Evolutionary conservation across 2,797 vertebrate genomes (phyloP), one percentile per base, ranked within the genome.

Genomic region (Eulemur coronatus): DNA sequence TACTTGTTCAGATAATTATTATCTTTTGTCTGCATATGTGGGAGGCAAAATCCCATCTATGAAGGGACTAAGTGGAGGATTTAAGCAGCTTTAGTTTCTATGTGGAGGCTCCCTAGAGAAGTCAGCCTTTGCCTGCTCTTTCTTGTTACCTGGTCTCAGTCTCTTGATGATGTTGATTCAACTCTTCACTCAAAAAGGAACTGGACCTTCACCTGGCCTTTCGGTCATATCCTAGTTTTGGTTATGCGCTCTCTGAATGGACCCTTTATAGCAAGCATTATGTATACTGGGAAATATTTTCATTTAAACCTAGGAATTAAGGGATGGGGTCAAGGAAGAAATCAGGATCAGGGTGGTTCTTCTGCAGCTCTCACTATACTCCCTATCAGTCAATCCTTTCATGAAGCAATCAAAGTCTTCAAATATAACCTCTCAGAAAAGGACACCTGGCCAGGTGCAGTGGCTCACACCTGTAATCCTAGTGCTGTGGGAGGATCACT

Each of bases 1-100:
- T 48, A 73, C 52, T 89, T 78, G 59, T 81, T 97, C 80, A 67
- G 50, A 91, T 91, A 91, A 96, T 76, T 86, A 80, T 33, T 50
- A 59, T 78, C 69, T 81, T 97, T 96, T 96, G 88, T 96, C 91
- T 94, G 35, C 50, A 30, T 70, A 69, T 4, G 3, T 43, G 12
- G 70, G 61, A 94, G 63, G 55, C 30, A 72, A 94, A 87, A 87
- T 72, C n/a, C 87, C 67, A 59, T n/a, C n/a, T 78, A 81, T 12
- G 43, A 85, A 89, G 43, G 65, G 15, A 79, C 80, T 73, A 84
- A 69, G 43, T 48, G 24, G 72, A 82, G 26, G 46, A 79, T 59
- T 88, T 75, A 67, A 80, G 38, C 73, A 89, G 79, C 48, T 50
- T 88, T 14, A 1, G 28, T 76, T 95, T 97, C 92, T 50, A 20